Evolutionary conservation across 2,888 invertebrate genomes (phyloP).

Genomic region (Meiosimyza platycephala): DNA sequence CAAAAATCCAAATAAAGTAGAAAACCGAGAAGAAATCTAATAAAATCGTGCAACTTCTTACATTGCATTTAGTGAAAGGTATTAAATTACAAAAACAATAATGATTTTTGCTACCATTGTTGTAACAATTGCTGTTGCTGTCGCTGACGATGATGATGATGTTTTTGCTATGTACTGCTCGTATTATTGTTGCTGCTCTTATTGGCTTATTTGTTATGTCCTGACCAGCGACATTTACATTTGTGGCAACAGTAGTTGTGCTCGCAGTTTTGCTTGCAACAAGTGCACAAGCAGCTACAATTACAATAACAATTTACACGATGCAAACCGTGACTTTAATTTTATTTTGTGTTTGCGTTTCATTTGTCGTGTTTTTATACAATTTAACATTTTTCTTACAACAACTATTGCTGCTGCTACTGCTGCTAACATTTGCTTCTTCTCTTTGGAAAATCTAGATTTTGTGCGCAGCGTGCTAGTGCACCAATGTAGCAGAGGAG

Average conservation of each 20-base stretch:
- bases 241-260: slow-evolving; percentile 23
- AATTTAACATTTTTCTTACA: slow-evolving; percentile 34
- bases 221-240: slow-evolving; percentile 27
- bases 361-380: slow-evolving; percentile 36
- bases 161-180: slow-evolving; percentile 2
- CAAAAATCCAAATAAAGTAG: neutral
- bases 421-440: slow-evolving; percentile 6
- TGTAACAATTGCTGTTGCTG: slow-evolving; percentile 39
- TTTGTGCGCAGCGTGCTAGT: slow-evolving; percentile 6
- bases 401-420: slow-evolving; percentile 19
- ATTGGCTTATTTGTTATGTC: neutral
- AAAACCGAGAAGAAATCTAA: slow-evolving; percentile 33
- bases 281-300: slow-evolving; percentile 36
- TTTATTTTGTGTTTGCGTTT: slow-evolving; percentile 47
- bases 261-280: slow-evolving; percentile 46
- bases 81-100: slow-evolving; percentile 49
- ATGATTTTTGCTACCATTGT: slow-evolving; percentile 17
- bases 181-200: neutral
- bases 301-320: slow-evolving; percentile 55
- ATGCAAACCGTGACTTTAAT: slow-evolving; percentile 61
- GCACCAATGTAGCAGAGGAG: slow-evolving; percentile 24
- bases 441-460: too few species aligned
- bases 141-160: slow-evolving; percentile 13
- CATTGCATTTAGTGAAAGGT: slow-evolving; percentile 55
- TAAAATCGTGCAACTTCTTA: slow-evolving; percentile 54